A percentile compares a stretch with the other conserved stretches of the same genome.
phyloP scores from a whole-genome alignment of 2,797 vertebrate genomes.

The Centroberyx gerrardi region DNA sequence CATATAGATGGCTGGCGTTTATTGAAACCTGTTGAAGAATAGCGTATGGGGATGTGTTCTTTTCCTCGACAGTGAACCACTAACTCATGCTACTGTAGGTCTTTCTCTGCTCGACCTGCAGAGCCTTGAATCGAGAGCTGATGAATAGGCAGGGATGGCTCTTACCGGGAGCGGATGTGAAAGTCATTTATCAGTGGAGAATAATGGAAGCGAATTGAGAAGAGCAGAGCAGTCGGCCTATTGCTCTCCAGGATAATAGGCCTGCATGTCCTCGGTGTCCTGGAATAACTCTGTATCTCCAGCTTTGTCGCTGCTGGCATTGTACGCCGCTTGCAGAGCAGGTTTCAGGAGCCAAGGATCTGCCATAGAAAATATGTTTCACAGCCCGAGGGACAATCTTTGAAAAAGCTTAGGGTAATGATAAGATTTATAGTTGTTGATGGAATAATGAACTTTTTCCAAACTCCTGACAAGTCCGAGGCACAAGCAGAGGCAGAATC shows the following conservation, averaged over 20 bases:
- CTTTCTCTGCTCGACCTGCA: slow-evolving; percentile 49
- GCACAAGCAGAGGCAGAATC: slow-evolving; percentile 26
- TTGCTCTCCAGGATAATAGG: slow-evolving; percentile 70
- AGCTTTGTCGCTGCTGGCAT: slow-evolving; percentile 60
- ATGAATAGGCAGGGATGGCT: slow-evolving; percentile 87
- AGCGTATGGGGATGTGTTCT: slow-evolving; percentile 25
- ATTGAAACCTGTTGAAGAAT: slow-evolving; percentile 42
- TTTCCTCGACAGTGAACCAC: slow-evolving; percentile 59
- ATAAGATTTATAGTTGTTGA: slow-evolving; percentile 32
- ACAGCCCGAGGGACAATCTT: slow-evolving; percentile 22
- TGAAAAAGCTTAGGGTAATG: slow-evolving; percentile 32
- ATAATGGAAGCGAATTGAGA: slow-evolving; percentile 86
- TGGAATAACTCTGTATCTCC: slow-evolving; percentile 69
- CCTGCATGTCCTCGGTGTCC: slow-evolving; percentile 67
- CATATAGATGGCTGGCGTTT: slow-evolving; percentile 40
- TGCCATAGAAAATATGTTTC: slow-evolving; percentile 39
- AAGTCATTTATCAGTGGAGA: slow-evolving; percentile 87
- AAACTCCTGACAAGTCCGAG: slow-evolving; percentile 29
- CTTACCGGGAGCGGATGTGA: slow-evolving; percentile 80
- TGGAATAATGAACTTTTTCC: slow-evolving; percentile 44
- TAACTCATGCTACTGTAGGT: slow-evolving; percentile 50
- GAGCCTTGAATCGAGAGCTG: slow-evolving; percentile 76
- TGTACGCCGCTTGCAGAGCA: slow-evolving; percentile 68
- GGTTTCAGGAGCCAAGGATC: slow-evolving; percentile 65
- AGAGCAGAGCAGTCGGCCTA: slow-evolving; percentile 77